Evolutionary conservation across 2,888 invertebrate species (phyloP).

Genomic region (Cephus runcator): DNA sequence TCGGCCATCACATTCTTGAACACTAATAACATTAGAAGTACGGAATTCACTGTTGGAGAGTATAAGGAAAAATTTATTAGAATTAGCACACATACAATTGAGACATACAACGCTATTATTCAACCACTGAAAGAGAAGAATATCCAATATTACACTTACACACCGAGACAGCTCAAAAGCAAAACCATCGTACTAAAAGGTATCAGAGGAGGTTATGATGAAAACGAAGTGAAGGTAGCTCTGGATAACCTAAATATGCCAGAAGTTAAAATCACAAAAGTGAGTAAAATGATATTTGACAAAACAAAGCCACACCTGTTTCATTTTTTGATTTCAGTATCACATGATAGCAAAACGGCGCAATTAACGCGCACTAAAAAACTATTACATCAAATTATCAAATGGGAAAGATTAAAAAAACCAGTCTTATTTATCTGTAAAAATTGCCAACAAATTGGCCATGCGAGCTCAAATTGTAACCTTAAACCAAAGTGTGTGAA

Average conservation of each 20-base stretch:
- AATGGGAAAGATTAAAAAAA: conserved; percentile 13
- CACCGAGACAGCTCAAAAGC: no score
- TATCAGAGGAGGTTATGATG: no score
- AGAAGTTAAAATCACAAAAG: conserved; percentile 4
- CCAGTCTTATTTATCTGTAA: neutral
- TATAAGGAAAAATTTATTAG: no score
- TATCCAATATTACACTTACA: no score
- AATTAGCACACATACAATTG: no score
- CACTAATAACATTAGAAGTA: neutral
- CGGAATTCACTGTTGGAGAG: no score
- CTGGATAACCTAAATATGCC: no score
- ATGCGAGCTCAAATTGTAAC: conserved; percentile 9
- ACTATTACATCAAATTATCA: conserved; percentile 2
- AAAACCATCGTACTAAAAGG: no score
- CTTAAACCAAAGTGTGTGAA: conserved; percentile 17
- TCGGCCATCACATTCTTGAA: no score
- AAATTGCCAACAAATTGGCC: conserved; percentile 17
- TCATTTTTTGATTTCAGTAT: conserved; percentile 8
- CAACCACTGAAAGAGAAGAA: no score
- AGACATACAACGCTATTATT: no score
- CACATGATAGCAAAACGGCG: neutral
- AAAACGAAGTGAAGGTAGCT: no score
- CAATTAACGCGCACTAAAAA: neutral
- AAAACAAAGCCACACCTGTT: neutral
- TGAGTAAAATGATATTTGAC: conserved; percentile 13